Evolutionary conservation across 35 echinoderm and acorn worm genomes (phyloP), one percentile per base, ranked within the genome.

Genomic region (Apostichopus californicus): DNA sequence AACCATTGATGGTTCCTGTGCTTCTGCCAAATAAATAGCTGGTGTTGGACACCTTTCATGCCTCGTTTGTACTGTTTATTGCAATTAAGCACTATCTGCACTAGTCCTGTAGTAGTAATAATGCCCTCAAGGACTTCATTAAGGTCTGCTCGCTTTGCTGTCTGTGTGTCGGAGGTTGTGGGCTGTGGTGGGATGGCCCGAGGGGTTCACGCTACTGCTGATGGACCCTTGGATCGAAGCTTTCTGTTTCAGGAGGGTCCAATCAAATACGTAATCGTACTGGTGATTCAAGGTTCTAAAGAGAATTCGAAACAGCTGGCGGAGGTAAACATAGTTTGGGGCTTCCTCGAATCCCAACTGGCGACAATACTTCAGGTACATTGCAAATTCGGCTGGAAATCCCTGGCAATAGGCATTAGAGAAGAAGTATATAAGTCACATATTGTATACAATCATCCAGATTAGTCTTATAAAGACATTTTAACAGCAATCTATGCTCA

Each of bases 231-330:
- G 89, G 72, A 26, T 58, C 55, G 89, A 77, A 54, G 90, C 90
- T 82, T 95, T 98, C 90, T 98, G 96, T 66, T 95, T 95, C 81
- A 98, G 87, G 52, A 98, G 81, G 25, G 96, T 98, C 96, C 96
- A 98, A 24, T 98, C 96, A 86, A 98, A 98, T 64, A 86, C 64
- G 86, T 95, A 98, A 85, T 98, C 96, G 57, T 98, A 98, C 90
- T 98, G 96, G 86, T 95, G 90, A 90, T 98, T 98, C 88, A 95
- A 90, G 82, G 94, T 98, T 57, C 96, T 92, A 87, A 98, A 98
- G 65, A 98, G 90, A 25, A 98, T 95, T 72, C 96, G 96, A 75
- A 98, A 98, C 26, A 98, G 92, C 90, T 98, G 96, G 70, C 96
- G 94, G 90, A 98, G 86, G 80, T 95, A 95, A 81, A 98, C 95